These are phyloP conservation scores for Isaurus tuberculatus DNA, from an alignment of 92 coral and sea anemone genomes.

Conservation along the genomic window DNA sequence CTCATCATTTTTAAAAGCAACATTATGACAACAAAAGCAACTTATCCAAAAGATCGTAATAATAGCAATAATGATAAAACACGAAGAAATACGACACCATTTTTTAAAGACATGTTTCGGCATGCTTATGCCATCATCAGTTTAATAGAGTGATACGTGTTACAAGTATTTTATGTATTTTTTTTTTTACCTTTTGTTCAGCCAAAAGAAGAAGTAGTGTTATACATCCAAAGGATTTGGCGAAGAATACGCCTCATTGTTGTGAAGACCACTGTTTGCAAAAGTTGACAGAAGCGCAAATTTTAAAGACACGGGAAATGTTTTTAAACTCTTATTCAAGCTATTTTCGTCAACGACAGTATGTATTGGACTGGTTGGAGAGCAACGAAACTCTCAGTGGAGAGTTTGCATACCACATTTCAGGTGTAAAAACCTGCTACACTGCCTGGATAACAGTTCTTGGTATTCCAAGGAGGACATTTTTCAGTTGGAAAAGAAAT, in stretches of 20 bases:
- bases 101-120: no score
- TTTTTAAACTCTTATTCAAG: slow-evolving; percentile 48
- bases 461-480: slow-evolving; percentile 59
- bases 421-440: slow-evolving; percentile 58
- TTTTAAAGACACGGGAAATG: slow-evolving; percentile 44
- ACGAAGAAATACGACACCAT: no score
- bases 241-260: neutral
- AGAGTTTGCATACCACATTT: slow-evolving; percentile 50
- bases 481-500: slow-evolving; percentile 60
- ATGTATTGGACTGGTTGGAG: slow-evolving; percentile 65
- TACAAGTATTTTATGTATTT: no score
- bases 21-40: neutral
- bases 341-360: slow-evolving; percentile 57
- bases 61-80: no score
- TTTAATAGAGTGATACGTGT: no score
- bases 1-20: neutral
- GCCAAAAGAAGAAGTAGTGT: slow-evolving; percentile 12
- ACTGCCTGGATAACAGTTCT: slow-evolving; percentile 58
- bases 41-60: no score
- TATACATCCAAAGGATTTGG: slow-evolving; percentile 7
- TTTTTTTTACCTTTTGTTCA: no score
- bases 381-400: slow-evolving; percentile 53
- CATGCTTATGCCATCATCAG: no score
- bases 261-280: neutral
- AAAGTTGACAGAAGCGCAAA: slow-evolving; percentile 23